phyloP scores from a whole-genome alignment of 1,140 invertebrate species.

The Pachypeltis micranthus region DNA sequence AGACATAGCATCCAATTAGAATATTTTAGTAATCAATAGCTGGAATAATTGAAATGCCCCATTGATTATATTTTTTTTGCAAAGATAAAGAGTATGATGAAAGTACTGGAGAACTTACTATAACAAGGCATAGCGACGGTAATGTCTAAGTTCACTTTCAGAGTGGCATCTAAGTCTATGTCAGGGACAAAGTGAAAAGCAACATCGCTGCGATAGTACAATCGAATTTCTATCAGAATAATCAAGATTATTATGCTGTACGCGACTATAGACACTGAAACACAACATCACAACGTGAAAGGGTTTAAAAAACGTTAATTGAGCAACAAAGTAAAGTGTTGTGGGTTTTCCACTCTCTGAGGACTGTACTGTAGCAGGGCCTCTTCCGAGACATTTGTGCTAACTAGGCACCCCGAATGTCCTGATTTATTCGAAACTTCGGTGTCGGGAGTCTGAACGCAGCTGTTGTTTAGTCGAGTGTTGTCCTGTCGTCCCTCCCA shows the following conservation, averaged over 20 bases:
- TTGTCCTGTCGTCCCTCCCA: too few species aligned
- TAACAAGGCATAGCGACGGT: conserved; percentile 86
- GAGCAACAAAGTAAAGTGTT: neutral
- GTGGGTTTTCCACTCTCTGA: too few species aligned
- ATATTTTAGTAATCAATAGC: too few species aligned
- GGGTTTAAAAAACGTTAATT: neutral
- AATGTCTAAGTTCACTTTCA: conserved; percentile 86
- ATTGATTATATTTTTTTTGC: neutral
- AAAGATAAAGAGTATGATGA: neutral
- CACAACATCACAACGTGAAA: neutral
- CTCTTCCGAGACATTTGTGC: too few species aligned
- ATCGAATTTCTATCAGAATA: conserved; percentile 69
- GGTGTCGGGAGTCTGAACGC: too few species aligned
- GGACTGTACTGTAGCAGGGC: too few species aligned
- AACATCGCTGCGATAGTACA: conserved; percentile 69
- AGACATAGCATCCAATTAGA: too few species aligned
- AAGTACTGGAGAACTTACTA: conserved; percentile 39
- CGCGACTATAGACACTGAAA: conserved; percentile 67
- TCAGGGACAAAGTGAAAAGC: conserved; percentile 83
- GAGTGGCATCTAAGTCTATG: conserved; percentile 72
- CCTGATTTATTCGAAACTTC: too few species aligned
- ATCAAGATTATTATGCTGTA: conserved; percentile 66
- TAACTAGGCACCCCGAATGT: too few species aligned
- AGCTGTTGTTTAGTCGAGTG: too few species aligned
- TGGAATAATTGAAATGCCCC: neutral